phyloP scores from a whole-genome alignment of 1,140 invertebrate species.

The Marisa cornuarietis region DNA sequence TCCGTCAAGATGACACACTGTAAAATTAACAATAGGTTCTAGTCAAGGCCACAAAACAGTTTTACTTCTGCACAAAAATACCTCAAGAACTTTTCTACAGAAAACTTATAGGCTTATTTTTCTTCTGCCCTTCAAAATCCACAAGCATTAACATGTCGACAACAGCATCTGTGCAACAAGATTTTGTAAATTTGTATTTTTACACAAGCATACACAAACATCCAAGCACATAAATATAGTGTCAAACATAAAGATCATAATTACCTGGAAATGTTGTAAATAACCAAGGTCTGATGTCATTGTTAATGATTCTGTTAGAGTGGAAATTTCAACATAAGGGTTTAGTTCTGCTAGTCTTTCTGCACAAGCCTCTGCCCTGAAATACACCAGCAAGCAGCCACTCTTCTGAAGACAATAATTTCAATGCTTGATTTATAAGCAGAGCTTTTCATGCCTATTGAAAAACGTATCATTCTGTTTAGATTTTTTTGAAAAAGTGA shows the following conservation, averaged over 20 bases:
- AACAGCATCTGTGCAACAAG: too few relatives aligned
- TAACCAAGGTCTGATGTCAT: slow-evolving; percentile 47
- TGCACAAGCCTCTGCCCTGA: slow-evolving; percentile 58
- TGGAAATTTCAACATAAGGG: slow-evolving; percentile 62
- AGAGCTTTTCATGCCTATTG: too few relatives aligned
- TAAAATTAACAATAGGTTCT: slow-evolving; percentile 29
- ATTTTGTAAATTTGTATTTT: too few relatives aligned
- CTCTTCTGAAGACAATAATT: background rate
- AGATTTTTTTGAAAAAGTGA: too few relatives aligned
- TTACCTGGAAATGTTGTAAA: slow-evolving; percentile 56
- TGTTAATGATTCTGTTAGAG: slow-evolving; percentile 38
- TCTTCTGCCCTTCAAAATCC: too few relatives aligned
- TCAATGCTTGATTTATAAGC: background rate
- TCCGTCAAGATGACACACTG: slow-evolving; percentile 66
- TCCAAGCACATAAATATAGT: too few relatives aligned
- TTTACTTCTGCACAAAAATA: background rate
- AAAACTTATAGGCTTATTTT: too few relatives aligned
- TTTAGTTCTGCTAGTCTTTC: slow-evolving; percentile 59
- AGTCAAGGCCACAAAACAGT: background rate
- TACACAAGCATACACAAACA: too few relatives aligned
- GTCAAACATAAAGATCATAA: background rate
- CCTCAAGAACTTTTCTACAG: too few relatives aligned
- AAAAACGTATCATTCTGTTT: too few relatives aligned
- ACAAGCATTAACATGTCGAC: too few relatives aligned
- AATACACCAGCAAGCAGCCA: slow-evolving; percentile 26